Evolutionary conservation across 2,113 vertebrate species (phyloP).

Genomic region (Shinisaurus crocodilurus): DNA sequence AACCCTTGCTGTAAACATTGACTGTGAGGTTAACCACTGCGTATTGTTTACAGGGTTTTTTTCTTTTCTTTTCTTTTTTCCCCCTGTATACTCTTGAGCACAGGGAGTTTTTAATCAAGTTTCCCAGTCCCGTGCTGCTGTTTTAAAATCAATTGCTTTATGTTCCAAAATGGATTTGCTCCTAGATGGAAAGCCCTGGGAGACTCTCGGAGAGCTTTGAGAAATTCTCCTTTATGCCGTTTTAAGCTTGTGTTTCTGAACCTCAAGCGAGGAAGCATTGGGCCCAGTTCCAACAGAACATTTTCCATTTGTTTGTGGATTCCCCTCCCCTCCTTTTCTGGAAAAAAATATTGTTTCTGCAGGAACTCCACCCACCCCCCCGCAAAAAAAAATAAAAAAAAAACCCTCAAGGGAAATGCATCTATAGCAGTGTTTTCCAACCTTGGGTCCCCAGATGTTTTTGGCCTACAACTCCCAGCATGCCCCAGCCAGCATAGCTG

Average conservation of each 20-base stretch:
- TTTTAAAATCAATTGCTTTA: conserved; percentile 35
- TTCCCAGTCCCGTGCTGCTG: neutral
- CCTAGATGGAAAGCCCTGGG: conserved; percentile 17
- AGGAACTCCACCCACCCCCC: neutral
- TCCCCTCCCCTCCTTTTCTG: too few relatives aligned
- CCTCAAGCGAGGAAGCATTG: neutral
- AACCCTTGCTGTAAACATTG: neutral
- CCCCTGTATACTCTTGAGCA: neutral
- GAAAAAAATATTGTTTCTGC: neutral
- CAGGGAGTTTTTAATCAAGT: conserved; percentile 28
- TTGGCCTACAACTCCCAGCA: too few relatives aligned
- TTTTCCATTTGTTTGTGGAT: neutral
- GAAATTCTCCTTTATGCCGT: neutral
- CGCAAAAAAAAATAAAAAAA: too few relatives aligned
- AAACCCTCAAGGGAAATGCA: too few relatives aligned
- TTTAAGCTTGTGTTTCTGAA: neutral
- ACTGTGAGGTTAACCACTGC: neutral
- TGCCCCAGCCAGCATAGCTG: too few relatives aligned
- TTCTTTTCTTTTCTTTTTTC: too few relatives aligned
- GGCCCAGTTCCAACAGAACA: neutral
- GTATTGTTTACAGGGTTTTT: neutral
- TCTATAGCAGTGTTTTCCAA: too few relatives aligned
- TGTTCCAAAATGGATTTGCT: conserved; percentile 26
- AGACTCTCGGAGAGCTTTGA: neutral
- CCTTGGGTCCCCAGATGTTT: too few relatives aligned